phyloP scores from a whole-genome alignment of 2,888 invertebrate species.

The Lordiphosa fenestrarum region DNA sequence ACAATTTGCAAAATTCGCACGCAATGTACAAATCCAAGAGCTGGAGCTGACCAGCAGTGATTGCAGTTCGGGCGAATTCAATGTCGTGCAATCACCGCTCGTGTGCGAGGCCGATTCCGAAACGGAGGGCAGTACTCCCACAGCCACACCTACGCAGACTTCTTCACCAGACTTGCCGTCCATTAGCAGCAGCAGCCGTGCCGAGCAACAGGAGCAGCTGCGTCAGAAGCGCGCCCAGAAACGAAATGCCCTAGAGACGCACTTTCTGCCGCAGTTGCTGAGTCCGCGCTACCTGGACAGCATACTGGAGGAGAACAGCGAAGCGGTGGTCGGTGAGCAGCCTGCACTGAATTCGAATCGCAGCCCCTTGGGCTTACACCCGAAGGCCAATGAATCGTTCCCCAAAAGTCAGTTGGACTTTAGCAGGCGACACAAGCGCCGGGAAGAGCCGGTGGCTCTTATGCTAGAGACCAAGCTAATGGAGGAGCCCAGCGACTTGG shows the following conservation, averaged over 20 bases:
- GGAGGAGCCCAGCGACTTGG: constrained; percentile 81
- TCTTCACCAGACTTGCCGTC: constrained; percentile 53
- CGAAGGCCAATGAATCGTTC: constrained; percentile 78
- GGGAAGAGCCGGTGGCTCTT: constrained; percentile 80
- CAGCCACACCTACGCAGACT: constrained; percentile 11
- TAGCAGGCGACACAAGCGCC: constrained; percentile 70
- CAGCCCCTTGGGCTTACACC: constrained; percentile 71
- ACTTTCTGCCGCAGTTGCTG: constrained; percentile 83
- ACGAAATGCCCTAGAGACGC: constrained; percentile 82
- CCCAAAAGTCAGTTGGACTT: constrained; percentile 80
- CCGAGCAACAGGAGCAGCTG: constrained; percentile 76
- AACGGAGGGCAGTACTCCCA: constrained; percentile 44
- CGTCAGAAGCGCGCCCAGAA: constrained; percentile 81
- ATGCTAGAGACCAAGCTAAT: constrained; percentile 84
- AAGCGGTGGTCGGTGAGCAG: constrained; percentile 76
- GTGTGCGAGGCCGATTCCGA: constrained; percentile 85
- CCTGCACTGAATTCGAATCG: not conserved
- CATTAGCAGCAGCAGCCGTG: constrained; percentile 49
- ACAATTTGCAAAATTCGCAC: constrained; percentile 40
- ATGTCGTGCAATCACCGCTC: constrained; percentile 79
- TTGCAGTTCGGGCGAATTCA: constrained; percentile 76
- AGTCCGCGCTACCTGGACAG: constrained; percentile 87
- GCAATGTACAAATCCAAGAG: constrained; percentile 77
- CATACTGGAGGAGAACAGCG: constrained; percentile 89
- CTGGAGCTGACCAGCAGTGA: constrained; percentile 77